Evolutionary conservation across 2,113 vertebrate genomes (phyloP), one percentile per base, ranked within the genome.

Genomic region (Columba livia): DNA sequence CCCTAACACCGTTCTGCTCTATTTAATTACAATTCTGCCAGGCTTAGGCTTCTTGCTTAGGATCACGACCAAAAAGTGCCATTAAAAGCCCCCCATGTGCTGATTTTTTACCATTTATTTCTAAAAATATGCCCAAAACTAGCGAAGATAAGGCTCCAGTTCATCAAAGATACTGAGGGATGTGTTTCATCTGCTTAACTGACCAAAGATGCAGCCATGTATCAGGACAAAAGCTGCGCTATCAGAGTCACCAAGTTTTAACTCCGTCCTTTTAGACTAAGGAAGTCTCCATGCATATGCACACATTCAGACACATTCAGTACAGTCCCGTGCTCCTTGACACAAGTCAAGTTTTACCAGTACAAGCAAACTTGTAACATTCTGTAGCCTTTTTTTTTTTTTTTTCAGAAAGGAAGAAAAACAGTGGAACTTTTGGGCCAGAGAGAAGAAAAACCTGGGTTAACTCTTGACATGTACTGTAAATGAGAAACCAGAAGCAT

Each of bases 21-120:
- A 96, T 97, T 98, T 98, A 98, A 98, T 98, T 97, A 97, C 85
- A 97, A 83, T 93, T 96, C 94, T 96, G 97, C 97, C 94, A 96
- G 96, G 96, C 95, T 97, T 94, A 93, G 88, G 94, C 93, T 89
- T 95, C 92, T 78, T 86, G 85, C 95, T 95, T 79, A 85, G 72
- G 92, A 97, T 14, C 64, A 96, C 69, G 80, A 96, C 95, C 78
- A 48, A 95, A 97, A 97, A 92, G 74, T 95, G 87, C 79, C 83
- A 94, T 48, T 81, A 90, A 73, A 70, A 26, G n/a, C 56, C 31
- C 60, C 12, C 56, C 26, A 67, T 26, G 74, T 90, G 85, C 90
- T 56, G 58, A 85, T 89, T 96, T 96, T 80, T 93, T 57, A 96
- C 58, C 89, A 83, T 70, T 96, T 96, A 88, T 91, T 94, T 93